Base-by-base conservation (phyloP, 2,797 vertebrate genomes). In the Octomys mimax region DNA sequence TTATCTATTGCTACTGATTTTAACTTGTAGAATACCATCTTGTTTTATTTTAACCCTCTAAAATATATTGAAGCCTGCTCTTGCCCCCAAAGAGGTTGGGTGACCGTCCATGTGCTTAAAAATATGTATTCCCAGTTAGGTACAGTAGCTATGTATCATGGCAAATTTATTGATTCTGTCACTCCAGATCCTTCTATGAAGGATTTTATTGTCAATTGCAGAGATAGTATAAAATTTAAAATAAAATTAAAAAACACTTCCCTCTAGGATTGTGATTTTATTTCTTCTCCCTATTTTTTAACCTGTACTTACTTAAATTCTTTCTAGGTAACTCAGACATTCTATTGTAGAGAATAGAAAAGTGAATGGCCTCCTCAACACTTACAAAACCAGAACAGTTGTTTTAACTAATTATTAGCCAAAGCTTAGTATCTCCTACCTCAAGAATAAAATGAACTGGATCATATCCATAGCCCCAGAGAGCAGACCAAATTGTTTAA, bases 401-500 rank as follows among this genome's bases (percentile, higher is more conserved):
- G 80, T 75, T 91, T 70, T 78, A 70, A 59, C 52, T 92, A 84
- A 79, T 93, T 88, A 86, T 91, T 91, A 95, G 36, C 64, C 62
- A 70, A 95, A 90, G 87, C 24, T 91, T 92, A 91, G 18, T 54
- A 92, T 52, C 13, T 24, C 33, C 57, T 92, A 49, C 39, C 73
- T 92, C n/a, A 39, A 91, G 96, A 86, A 83, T 70, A 86, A 92
- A 94, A 90, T 88, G 31, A 94, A 94, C 10, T 89, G 84, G 62
- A 66, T 91, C 84, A 89, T 36, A 86, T 46, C 62, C 46, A 78
- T 52, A 94, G 91, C n/a, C 83, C 89, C 26, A 39, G 61, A 73
- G 4, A 93, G 36, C 22, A 92, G 36, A 73, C 42, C 79, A 87
- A 91, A 83, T 59, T 70, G 75, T 39, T 75, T 93, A 94, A 93